Base-by-base conservation (phyloP, 2,888 invertebrate species). In the Linnaemya tessellans region DNA sequence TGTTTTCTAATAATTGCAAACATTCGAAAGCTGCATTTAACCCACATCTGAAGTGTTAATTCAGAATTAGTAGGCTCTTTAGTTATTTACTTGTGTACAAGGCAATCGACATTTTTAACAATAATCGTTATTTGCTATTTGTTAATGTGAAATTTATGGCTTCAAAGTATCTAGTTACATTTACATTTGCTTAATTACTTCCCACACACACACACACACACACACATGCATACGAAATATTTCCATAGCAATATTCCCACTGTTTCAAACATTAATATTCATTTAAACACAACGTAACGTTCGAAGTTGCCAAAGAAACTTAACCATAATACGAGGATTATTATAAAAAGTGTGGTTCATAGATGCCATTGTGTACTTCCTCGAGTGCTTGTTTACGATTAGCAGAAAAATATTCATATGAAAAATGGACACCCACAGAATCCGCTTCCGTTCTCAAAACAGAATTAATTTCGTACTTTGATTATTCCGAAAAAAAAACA, bases 181-280 rank as follows among this genome's bases (percentile, higher is more conserved):
- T 73, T 73, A 73, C 84, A 77, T 80, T 84, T 80, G n/a, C 75
- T 73, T 84, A 84, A 84, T 80, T 80, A 80, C 77, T 77, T 80
- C 80, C 54, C 41, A 20, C n/a, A 58, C 46, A 67, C n/a, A 25
- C 18, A 58, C 20, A 58, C 43, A 51, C 15, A 65, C 43, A 38
- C 38, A 38, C 20, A 41, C 20, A 13, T 20, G 4, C 8, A 18
- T 13, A 20, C 8, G 13, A 58, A 46, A 54, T 38, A 75, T 74
- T 67, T 18, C 67, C 20, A 51, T 35, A 25, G 51, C 11, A 8
- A 54, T 71, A 71, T 46, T 71, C 8, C 8, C n/a, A 43, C 56
- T n/a, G 15, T 43, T 43, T 46, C 8, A 64, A 22, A 51, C 54
- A 30, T 54, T 35, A 51, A 54, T 20, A 30, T 25, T 35, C n/a